Evolutionary conservation across 1,140 invertebrate genomes (phyloP).

Genomic region (Drosophila ironensis): DNA sequence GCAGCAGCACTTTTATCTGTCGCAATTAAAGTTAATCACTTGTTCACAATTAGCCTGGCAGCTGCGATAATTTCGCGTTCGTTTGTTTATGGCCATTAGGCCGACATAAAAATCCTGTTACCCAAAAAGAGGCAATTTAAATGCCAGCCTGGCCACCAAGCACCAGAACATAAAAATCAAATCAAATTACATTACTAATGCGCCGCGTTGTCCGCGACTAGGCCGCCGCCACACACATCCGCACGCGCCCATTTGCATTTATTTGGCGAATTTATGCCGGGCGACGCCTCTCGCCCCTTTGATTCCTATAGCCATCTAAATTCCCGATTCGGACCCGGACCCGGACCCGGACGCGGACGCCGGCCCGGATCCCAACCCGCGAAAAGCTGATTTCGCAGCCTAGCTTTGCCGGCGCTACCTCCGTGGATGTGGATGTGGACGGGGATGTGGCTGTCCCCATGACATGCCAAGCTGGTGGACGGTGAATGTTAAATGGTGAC

Average conservation of each 20-base stretch:
- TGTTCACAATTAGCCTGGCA: conserved; percentile 70
- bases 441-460: not conserved
- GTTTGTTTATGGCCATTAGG: conserved; percentile 64
- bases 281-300: not conserved
- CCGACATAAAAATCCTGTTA: conserved; percentile 41
- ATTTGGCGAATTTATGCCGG: conserved; percentile 62
- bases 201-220: conserved; percentile 55
- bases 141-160: not conserved
- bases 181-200: conserved; percentile 79
- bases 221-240: conserved; percentile 16
- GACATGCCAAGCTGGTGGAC: not conserved
- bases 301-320: too few species aligned
- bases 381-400: conserved; percentile 38
- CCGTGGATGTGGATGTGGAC: conserved; percentile 39
- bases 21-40: conserved; percentile 76
- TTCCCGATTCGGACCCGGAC: conserved; percentile 13
- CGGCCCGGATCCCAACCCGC: not conserved
- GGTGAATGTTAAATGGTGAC: conserved; percentile 35
- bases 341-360: too few species aligned
- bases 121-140: not conserved
- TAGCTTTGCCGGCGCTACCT: conserved; percentile 37
- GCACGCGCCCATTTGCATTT: conserved; percentile 62
- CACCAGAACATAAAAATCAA: conserved; percentile 64
- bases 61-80: conserved; percentile 62
- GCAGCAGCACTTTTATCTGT: conserved; percentile 53